Percentiles rank a stretch among this genome's conserved stretches.
These are phyloP conservation scores for Agapornis roseicollis DNA, from an alignment of 2,113 vertebrate genomes.

Conservation along the genomic window DNA sequence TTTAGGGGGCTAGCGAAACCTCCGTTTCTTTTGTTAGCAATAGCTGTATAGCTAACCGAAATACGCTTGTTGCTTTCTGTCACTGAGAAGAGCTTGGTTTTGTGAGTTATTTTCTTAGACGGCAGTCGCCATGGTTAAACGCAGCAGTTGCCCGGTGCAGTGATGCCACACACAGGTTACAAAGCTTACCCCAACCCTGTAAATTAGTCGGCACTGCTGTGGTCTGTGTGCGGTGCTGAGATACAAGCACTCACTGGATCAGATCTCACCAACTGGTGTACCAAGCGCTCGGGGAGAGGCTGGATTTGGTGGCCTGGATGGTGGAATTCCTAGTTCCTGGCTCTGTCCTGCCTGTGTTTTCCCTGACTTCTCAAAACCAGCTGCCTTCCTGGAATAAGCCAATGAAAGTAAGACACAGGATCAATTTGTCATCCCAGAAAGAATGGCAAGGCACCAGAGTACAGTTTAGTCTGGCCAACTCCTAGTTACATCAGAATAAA, in stretches of 20 bases:
- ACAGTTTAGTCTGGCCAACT: neutral
- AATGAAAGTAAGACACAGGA: neutral
- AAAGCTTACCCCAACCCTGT: fast-evolving
- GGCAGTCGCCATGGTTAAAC: fast-evolving
- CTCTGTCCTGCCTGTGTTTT: neutral
- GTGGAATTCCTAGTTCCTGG: fast-evolving
- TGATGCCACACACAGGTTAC: fast-evolving
- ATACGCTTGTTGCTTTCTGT: fast-evolving
- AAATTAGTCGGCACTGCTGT: fast-evolving
- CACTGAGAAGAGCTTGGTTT: neutral
- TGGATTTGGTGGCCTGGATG: fast-evolving
- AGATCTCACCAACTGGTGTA: neutral
- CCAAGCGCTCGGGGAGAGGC: fast-evolving
- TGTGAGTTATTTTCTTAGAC: neutral
- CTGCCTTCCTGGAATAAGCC: neutral
- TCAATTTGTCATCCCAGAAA: neutral
- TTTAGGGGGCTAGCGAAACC: neutral
- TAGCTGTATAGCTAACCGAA: no score
- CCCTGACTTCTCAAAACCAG: neutral
- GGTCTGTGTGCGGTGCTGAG: fast-evolving
- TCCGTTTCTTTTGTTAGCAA: fast-evolving
- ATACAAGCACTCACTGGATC: no score
- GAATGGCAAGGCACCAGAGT: neutral
- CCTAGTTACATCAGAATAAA: neutral
- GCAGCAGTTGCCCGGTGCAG: fast-evolving